Evolutionary conservation across 2,113 vertebrate genomes (phyloP), one percentile per base, ranked within the genome.

Genomic region (Hippocampus mohnikei): DNA sequence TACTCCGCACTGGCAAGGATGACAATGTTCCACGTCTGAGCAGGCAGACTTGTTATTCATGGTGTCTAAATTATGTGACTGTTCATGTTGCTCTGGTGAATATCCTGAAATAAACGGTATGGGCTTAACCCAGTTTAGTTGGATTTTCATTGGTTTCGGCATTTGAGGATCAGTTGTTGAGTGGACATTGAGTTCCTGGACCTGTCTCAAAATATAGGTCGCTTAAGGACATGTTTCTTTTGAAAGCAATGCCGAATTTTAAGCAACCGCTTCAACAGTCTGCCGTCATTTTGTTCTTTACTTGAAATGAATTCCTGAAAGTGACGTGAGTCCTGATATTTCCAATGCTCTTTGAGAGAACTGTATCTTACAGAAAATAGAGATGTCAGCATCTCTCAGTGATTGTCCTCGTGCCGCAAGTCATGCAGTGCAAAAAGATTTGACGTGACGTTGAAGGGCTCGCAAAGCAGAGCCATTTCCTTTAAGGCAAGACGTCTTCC

Each of bases 381-480:
- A 27, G 8, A 33, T 18, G 12, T 29, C 13, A 60, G 8, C 7
- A 25, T 33, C 5, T 29, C 13, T 59, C 25, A 16, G 25, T 60
- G 7, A 33, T 33, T 60, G 27, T 60, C 15, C 25, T 33, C 5
- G 27, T 29, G 58, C 60, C 4, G 44, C 5, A 27, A 56, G 27
- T 40, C 55, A 18, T 44, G 42, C 42, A 29, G 44, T 2, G 29
- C 18, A 59, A 29, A 59, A 58, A 60, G 55, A 61, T 67, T 68
- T 66, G 40, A 8, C 27, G 67, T 66, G 0, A 23, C 40, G 46
- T 72, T 73, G 59, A 9, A 21, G 56, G 71, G 52, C 29, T 33
- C 55, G 18, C 53, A 70, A 41, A 66, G 56, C 44, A 25, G 23
- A 10, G 10, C 46, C 81, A 75, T 80, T 78, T 76, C 59, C 33